Conservation (phyloP, 1,140 invertebrate genomes). For the Calosoma granatense region DNA sequence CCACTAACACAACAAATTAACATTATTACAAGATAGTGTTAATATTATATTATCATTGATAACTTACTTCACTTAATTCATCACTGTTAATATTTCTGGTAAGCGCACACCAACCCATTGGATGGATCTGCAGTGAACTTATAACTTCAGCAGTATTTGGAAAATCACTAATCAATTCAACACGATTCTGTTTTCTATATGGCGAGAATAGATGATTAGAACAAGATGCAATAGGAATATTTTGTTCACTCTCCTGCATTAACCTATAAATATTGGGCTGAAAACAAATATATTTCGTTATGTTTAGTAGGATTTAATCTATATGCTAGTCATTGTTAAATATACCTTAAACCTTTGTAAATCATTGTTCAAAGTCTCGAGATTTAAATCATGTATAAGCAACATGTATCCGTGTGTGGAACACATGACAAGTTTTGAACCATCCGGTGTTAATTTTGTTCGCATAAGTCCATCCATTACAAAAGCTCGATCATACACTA, state of each 20-base stretch:
- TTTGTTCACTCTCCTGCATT: constrained; percentile 75
- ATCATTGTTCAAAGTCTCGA: constrained; percentile 67
- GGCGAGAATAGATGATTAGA: constrained; percentile 73
- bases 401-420: constrained; percentile 84
- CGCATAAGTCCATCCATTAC: constrained; percentile 74
- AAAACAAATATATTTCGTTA: constrained; percentile 31
- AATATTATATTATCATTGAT: no score
- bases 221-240: constrained; percentile 64
- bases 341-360: constrained; percentile 76
- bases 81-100: constrained; percentile 78
- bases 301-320: neutral
- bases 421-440: constrained; percentile 79
- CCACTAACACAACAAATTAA: constrained; percentile 68
- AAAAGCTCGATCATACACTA: constrained; percentile 73
- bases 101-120: constrained; percentile 80
- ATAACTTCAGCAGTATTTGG: constrained; percentile 86
- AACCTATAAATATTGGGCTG: constrained; percentile 80
- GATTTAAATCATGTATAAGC: constrained; percentile 78
- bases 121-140: constrained; percentile 82
- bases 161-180: constrained; percentile 86
- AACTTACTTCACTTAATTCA: constrained; percentile 68
- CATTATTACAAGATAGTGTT: no score
- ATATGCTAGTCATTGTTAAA: no score
- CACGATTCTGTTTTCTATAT: constrained; percentile 63
- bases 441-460: constrained; percentile 74